These are phyloP conservation scores for Phthorimaea operculella DNA, from an alignment of 1,140 invertebrate genomes.

Conservation along the genomic window DNA sequence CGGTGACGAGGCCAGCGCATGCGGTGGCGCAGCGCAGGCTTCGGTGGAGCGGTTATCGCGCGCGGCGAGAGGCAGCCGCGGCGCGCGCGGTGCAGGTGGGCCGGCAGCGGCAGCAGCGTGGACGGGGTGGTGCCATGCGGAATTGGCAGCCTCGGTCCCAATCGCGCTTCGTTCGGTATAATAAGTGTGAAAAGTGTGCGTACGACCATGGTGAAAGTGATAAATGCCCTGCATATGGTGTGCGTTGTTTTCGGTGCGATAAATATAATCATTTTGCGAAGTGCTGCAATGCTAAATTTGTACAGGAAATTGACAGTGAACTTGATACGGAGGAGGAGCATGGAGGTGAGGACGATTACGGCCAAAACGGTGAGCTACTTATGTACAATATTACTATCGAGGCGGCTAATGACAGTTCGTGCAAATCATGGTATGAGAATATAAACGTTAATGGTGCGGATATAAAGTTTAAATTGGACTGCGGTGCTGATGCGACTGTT, in stretches of 20 bases:
- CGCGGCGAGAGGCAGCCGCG: neutral
- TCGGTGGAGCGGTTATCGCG: neutral
- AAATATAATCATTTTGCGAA: neutral
- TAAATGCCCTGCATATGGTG: neutral
- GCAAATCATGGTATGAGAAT: neutral
- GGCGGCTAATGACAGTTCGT: neutral
- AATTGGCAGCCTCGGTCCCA: too few relatives aligned
- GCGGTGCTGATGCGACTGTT: neutral
- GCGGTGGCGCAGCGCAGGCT: neutral
- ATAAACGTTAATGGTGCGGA: neutral
- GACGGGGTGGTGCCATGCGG: neutral
- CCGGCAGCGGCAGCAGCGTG: neutral
- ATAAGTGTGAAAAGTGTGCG: neutral
- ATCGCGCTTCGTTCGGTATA: neutral
- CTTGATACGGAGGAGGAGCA: too few relatives aligned
- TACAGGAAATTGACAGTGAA: neutral
- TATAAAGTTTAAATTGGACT: neutral
- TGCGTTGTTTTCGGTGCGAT: neutral
- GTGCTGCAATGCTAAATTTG: neutral
- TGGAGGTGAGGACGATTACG: neutral
- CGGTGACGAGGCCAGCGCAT: neutral
- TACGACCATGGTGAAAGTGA: neutral
- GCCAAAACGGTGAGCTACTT: neutral
- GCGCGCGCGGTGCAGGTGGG: neutral
- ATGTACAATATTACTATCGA: constrained; percentile 1